Evolutionary conservation across 2,797 vertebrate genomes (phyloP), one percentile per base, ranked within the genome.

Genomic region (Premnoplex brunnescens): DNA sequence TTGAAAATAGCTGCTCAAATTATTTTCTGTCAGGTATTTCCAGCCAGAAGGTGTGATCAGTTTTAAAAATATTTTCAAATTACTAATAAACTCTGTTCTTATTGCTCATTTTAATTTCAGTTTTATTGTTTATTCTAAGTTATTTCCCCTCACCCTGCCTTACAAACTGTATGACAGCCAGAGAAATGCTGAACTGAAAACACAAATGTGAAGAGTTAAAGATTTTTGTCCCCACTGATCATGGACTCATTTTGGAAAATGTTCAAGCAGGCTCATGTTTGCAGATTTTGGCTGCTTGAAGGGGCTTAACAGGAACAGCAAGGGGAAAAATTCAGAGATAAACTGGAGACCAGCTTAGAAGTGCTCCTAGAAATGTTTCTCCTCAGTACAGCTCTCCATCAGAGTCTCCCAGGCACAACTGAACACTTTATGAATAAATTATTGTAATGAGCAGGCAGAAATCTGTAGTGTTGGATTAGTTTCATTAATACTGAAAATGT

Each of bases 391-490:
- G 39, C 7, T 56, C 49, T 91, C n/a, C n/a, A 77, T 22, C 4
- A 86, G 7, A 18, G 21, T 64, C 76, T 92, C 69, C 36, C 14
- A 86, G 74, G 66, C 75, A 72, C 32, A 83, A 84, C 4, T 44
- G 56, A 95, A 90, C 22, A 44, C 3, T 72, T 77, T 37, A 72
- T 88, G 51, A 91, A 95, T 83, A 93, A 91, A 88, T 92, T 90
- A 86, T 63, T 78, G 19, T 49, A 96, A 88, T 32, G 48, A 89
- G 39, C 34, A 78, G n/a, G 21, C 28, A 91, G 46, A 91, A 93
- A 52, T 88, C 30, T 41, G 30, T 58, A 44, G 21, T 51, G 21
- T 52, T 88, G 37, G n/a, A 91, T 93, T 88, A 63, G 28, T 90
- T 94, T 75, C 63, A 86, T 85, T 91, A 91, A 82, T 59, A 85